Percentiles rank a stretch among this genome's conserved stretches.
phyloP scores from a whole-genome alignment of 2,888 invertebrate species.

The Pocota personata region DNA sequence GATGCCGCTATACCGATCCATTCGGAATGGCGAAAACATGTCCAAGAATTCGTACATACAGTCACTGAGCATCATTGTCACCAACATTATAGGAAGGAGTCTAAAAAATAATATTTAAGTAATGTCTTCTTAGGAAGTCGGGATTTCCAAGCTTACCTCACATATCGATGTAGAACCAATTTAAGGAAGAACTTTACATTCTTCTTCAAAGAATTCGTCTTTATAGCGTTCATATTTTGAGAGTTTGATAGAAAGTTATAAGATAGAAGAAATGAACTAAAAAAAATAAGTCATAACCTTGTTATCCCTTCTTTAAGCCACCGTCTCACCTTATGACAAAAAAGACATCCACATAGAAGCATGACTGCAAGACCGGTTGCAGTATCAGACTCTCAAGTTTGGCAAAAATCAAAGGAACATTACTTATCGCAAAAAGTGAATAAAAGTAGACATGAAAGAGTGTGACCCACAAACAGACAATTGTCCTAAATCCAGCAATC shows the following conservation, averaged over 20 bases:
- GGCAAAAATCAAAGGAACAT: conserved; percentile 77
- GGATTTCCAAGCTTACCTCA: conserved; percentile 75
- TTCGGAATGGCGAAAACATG: conserved; percentile 78
- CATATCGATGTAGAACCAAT: conserved; percentile 77
- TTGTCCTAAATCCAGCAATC: conserved; percentile 77
- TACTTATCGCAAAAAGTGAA: conserved; percentile 77
- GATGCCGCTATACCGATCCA: conserved; percentile 77
- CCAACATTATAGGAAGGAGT: conserved; percentile 78
- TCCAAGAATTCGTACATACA: conserved; percentile 76
- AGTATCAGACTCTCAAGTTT: conserved; percentile 76
- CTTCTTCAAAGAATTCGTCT: conserved; percentile 63
- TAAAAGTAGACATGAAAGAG: conserved; percentile 79
- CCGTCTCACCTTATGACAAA: conserved; percentile 78
- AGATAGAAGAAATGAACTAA: conserved; percentile 77
- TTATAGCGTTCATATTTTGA: conserved; percentile 74
- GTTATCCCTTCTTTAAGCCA: neutral
- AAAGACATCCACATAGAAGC: conserved; percentile 79
- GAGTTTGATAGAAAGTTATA: conserved; percentile 78
- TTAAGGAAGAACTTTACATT: conserved; percentile 76
- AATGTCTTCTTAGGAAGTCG: neutral
- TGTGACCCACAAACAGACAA: conserved; percentile 79
- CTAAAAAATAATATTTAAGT: conserved; percentile 72
- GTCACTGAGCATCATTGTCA: conserved; percentile 77
- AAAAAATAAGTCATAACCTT: neutral
- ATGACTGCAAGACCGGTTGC: conserved; percentile 78